phyloP scores from a whole-genome alignment of 2,113 vertebrate species.

The Urocolius indicus region DNA sequence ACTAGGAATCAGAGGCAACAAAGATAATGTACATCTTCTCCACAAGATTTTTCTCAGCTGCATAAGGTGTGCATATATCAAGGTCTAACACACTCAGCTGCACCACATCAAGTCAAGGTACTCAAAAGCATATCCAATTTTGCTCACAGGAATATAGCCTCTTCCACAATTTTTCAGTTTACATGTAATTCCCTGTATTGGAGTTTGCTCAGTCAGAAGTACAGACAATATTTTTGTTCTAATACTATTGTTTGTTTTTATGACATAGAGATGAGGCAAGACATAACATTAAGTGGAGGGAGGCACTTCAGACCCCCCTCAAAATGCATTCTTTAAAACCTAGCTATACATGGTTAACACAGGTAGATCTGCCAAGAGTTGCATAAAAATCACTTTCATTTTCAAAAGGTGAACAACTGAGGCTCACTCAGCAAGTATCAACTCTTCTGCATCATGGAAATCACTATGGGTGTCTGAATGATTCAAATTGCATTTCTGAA shows the following conservation, averaged over 20 bases:
- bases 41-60: conserved; percentile 45
- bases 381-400: conserved; percentile 30
- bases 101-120: conserved; percentile 50
- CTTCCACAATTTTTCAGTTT: conserved; percentile 36
- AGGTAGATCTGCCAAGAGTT: conserved; percentile 31
- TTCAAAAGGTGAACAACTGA: conserved; percentile 31
- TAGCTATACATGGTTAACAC: conserved; percentile 6
- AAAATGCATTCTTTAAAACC: conserved; percentile 16
- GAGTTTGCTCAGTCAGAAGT: conserved; percentile 34
- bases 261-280: conserved; percentile 60
- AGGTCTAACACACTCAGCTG: conserved; percentile 65
- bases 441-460: conserved; percentile 47
- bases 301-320: conserved; percentile 58
- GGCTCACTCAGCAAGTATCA: conserved; percentile 38
- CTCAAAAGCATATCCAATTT: conserved; percentile 45
- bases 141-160: conserved; percentile 39
- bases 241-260: conserved; percentile 39
- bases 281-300: conserved; percentile 56
- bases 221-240: conserved; percentile 53
- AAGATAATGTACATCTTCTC: conserved; percentile 20
- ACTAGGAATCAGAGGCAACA: conserved; percentile 69
- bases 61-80: conserved; percentile 13
- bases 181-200: conserved; percentile 46
- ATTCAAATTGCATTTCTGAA: neutral
- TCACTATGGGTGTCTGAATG: conserved; percentile 6